A percentile compares a stretch with the other conserved stretches of the same genome.
Evolutionary conservation across 2,113 vertebrate genomes (phyloP).

Genomic region (Nycticebus coucang): DNA sequence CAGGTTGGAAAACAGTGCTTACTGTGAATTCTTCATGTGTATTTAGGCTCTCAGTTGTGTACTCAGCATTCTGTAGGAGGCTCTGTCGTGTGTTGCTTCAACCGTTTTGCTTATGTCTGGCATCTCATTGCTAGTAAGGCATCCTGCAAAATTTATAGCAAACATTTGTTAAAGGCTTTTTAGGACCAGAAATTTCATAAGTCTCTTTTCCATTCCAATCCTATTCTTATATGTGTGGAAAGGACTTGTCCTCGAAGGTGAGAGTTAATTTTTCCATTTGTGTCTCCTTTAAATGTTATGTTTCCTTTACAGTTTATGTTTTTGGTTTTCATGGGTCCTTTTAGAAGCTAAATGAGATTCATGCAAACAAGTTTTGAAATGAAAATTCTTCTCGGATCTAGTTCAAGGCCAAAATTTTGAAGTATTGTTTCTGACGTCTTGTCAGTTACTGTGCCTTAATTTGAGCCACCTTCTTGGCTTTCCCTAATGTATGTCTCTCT

Average conservation of each 20-base stretch:
- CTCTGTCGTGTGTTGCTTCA: slow-evolving; percentile 67
- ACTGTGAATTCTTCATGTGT: slow-evolving; percentile 78
- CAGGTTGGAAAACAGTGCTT: slow-evolving; percentile 93
- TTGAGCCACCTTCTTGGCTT: slow-evolving; percentile 37
- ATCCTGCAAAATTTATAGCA: slow-evolving; percentile 47
- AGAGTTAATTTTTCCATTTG: slow-evolving; percentile 48
- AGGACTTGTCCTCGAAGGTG: slow-evolving; percentile 3
- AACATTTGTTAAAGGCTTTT: slow-evolving; percentile 30
- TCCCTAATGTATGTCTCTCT: neutral
- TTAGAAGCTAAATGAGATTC: slow-evolving; percentile 40
- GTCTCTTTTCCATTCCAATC: slow-evolving; percentile 66
- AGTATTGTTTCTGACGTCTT: slow-evolving; percentile 39
- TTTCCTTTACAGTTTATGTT: neutral
- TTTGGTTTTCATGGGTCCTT: slow-evolving; percentile 21
- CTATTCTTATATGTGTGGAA: neutral
- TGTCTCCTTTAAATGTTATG: neutral
- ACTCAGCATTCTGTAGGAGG: slow-evolving; percentile 17
- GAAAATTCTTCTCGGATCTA: slow-evolving; percentile 19
- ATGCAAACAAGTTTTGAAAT: slow-evolving; percentile 29
- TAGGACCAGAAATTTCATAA: slow-evolving; percentile 35
- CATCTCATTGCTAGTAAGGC: slow-evolving; percentile 48
- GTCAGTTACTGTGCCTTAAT: neutral
- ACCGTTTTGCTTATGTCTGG: neutral
- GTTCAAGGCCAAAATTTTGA: slow-evolving; percentile 23
- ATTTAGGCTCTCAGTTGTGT: slow-evolving; percentile 71